These are phyloP conservation scores for Neosalanx taihuensis DNA, from an alignment of 2,797 vertebrate genomes.

Conservation along the genomic window DNA sequence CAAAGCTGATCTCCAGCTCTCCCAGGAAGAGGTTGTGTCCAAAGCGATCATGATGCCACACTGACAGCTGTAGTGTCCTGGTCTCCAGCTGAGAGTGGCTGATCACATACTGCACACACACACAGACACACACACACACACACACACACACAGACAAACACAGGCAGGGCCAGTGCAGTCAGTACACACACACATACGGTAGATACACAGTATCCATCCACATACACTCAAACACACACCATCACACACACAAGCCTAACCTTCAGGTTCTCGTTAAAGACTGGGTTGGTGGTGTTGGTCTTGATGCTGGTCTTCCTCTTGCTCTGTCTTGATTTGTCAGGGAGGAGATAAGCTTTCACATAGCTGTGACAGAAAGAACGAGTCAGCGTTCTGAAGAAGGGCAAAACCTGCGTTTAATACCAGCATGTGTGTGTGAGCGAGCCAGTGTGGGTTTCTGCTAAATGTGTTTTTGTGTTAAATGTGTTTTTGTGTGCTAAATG, in stretches of 20 bases:
- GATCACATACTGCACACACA: constrained; percentile 85
- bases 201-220: neutral
- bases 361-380: constrained; percentile 74
- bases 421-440: neutral
- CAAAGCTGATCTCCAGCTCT: constrained; percentile 93
- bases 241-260: constrained; percentile 63
- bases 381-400: neutral
- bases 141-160: constrained; percentile 2
- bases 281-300: constrained; percentile 85
- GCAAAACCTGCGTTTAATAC: neutral
- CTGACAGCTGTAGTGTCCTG: constrained; percentile 89
- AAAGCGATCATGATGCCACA: constrained; percentile 97
- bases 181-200: neutral
- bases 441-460: neutral
- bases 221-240: neutral
- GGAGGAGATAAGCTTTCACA: constrained; percentile 94
- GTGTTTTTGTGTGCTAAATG: neutral
- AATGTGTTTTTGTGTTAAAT: neutral
- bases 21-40: constrained; percentile 94
- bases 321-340: constrained; percentile 91
- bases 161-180: neutral
- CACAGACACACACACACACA: neutral
- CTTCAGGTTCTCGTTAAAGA: constrained; percentile 92
- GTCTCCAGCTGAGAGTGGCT: constrained; percentile 95
- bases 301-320: constrained; percentile 97